These are phyloP conservation scores for Tyto alba DNA, from an alignment of 2,113 vertebrate genomes.

Conservation along the genomic window DNA sequence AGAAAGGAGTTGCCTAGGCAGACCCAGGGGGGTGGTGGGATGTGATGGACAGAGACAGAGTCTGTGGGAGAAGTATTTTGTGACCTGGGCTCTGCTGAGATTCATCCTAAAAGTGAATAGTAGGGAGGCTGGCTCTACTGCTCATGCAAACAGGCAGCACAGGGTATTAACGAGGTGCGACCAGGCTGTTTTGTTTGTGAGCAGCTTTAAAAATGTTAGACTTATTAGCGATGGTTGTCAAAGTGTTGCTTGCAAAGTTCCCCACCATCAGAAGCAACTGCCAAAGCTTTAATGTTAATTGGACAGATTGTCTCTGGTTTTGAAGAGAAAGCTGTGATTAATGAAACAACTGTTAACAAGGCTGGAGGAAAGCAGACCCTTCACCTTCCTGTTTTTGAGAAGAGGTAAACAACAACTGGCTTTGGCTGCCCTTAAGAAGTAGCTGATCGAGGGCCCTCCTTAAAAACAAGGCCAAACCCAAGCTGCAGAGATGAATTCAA, in stretches of 20 bases:
- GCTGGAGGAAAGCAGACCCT: constrained; percentile 44
- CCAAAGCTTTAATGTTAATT: constrained; percentile 77
- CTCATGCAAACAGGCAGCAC: not conserved
- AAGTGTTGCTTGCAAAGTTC: constrained; percentile 57
- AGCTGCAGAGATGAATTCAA: not conserved
- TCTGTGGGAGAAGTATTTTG: not conserved
- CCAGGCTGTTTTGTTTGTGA: constrained; percentile 40
- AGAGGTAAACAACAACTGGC: constrained; percentile 22
- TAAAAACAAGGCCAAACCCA: not conserved
- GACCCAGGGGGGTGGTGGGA: not conserved
- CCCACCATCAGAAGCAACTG: not conserved
- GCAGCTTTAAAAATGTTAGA: constrained; percentile 42
- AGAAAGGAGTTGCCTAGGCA: not conserved
- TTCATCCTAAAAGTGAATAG: not conserved
- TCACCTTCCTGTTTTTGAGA: constrained; percentile 29
- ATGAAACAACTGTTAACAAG: constrained; percentile 68
- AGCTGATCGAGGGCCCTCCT: not conserved
- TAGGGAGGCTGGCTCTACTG: not conserved
- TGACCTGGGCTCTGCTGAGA: not conserved
- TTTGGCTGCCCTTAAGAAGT: not conserved
- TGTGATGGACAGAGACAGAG: not conserved
- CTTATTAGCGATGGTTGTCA: constrained; percentile 60
- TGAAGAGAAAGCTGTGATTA: constrained; percentile 76
- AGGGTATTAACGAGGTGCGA: not conserved
- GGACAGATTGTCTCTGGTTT: constrained; percentile 75